A percentile compares a stretch with the other conserved stretches of the same genome.
Conservation (phyloP, 2,113 vertebrate species). For the Rousettus leschenaultii region DNA sequence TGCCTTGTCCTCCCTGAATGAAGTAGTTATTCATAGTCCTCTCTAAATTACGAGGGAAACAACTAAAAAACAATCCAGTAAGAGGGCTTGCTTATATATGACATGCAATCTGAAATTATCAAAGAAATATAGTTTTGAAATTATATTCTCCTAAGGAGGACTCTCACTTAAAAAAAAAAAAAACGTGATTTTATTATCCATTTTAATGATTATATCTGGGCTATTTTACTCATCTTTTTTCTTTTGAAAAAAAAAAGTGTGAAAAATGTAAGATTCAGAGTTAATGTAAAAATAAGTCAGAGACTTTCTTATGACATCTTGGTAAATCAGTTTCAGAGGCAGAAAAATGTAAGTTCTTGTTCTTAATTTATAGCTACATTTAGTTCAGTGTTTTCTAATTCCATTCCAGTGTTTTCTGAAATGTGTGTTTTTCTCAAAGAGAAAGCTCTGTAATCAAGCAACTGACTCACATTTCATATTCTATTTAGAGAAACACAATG, state of each 20-base stretch:
- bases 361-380: not conserved
- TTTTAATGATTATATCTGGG: not conserved
- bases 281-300: not conserved
- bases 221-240: not conserved
- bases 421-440: not conserved
- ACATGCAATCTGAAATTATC: not conserved
- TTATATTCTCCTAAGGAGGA: not conserved
- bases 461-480: not conserved
- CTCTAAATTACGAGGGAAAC: not conserved
- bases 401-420: not conserved
- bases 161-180: not conserved
- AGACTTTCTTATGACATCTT: not conserved
- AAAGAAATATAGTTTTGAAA: not conserved
- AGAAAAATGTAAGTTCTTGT: not conserved
- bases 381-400: constrained; percentile 2
- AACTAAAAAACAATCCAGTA: not conserved
- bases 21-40: not conserved
- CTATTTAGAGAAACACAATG: not conserved
- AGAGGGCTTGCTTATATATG: not conserved
- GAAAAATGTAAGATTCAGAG: not conserved
- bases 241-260: not conserved
- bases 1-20: not conserved
- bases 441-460: not conserved
- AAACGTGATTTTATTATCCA: not conserved
- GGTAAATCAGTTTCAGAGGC: not conserved